A percentile compares a stretch with the other conserved stretches of the same genome.
Evolutionary conservation across 2,113 vertebrate genomes (phyloP).

Genomic region (Psephotus haematonotus): DNA sequence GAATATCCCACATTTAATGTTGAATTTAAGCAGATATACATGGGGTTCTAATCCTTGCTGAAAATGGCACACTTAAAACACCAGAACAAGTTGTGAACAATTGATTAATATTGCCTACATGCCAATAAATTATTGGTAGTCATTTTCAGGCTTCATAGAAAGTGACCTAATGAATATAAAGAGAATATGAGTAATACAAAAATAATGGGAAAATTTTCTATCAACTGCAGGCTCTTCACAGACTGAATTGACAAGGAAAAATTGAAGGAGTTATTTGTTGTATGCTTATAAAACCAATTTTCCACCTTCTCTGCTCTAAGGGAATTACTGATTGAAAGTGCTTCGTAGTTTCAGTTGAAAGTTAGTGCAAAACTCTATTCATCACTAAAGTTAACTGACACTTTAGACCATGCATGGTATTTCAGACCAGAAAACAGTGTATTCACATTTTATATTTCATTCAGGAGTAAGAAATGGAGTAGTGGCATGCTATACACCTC

Average conservation of each 20-base stretch:
- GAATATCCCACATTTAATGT: background rate
- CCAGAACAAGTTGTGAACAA: background rate
- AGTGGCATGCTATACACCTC: background rate
- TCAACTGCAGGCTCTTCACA: background rate
- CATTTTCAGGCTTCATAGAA: background rate
- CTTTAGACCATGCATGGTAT: background rate
- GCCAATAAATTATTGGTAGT: background rate
- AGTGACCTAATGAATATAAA: background rate
- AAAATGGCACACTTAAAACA: background rate
- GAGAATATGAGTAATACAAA: background rate
- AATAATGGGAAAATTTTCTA: background rate
- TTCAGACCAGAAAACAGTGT: background rate
- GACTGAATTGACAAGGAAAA: background rate
- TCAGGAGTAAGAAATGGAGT: background rate
- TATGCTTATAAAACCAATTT: constrained; percentile 29
- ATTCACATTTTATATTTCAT: background rate
- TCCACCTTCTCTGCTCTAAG: background rate
- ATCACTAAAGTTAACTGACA: background rate
- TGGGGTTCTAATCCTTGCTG: background rate
- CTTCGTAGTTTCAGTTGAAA: background rate
- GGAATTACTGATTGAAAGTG: background rate
- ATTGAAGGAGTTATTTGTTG: background rate
- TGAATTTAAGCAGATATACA: background rate
- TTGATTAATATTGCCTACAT: background rate
- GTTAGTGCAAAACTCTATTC: background rate